Percentiles rank a stretch among this genome's conserved stretches.
Conservation (phyloP, 2,797 vertebrate species). For the Hipposideros larvatus region DNA sequence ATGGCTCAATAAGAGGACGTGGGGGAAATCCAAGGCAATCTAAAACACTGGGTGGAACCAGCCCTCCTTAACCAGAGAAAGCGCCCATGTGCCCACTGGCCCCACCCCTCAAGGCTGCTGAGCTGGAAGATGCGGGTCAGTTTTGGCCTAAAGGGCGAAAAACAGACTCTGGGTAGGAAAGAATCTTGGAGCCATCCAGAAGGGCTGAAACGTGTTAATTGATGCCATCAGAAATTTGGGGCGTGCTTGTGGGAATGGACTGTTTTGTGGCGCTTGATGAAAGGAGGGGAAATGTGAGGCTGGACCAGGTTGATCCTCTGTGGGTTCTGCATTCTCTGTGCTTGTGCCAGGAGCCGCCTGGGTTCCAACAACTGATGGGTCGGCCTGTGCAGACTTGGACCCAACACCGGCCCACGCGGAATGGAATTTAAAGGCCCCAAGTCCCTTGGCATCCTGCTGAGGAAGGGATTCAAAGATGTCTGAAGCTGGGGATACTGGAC, state of each 20-base stretch:
- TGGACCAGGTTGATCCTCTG: neutral
- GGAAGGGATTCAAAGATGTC: constrained; percentile 28
- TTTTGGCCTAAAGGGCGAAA: neutral
- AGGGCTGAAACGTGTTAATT: constrained; percentile 10
- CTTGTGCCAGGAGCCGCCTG: neutral
- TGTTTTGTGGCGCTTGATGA: neutral
- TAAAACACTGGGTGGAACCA: neutral
- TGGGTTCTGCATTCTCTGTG: neutral
- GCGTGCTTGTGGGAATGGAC: neutral
- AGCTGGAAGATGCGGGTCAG: neutral
- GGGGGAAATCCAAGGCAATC: neutral
- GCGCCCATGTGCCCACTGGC: neutral
- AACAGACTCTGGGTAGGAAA: neutral
- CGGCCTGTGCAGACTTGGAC: constrained; percentile 51
- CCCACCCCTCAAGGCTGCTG: neutral
- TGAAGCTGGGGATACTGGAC: neutral
- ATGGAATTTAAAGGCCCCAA: neutral
- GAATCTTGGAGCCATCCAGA: neutral
- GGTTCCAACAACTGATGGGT: neutral
- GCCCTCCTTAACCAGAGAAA: neutral
- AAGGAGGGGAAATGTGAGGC: neutral
- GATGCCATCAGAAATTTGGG: neutral
- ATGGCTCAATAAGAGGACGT: neutral
- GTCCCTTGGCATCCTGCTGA: neutral
- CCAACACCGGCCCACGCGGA: neutral